These are phyloP conservation scores for Pelusios castaneus DNA, from an alignment of 2,113 vertebrate genomes.

Conservation along the genomic window DNA sequence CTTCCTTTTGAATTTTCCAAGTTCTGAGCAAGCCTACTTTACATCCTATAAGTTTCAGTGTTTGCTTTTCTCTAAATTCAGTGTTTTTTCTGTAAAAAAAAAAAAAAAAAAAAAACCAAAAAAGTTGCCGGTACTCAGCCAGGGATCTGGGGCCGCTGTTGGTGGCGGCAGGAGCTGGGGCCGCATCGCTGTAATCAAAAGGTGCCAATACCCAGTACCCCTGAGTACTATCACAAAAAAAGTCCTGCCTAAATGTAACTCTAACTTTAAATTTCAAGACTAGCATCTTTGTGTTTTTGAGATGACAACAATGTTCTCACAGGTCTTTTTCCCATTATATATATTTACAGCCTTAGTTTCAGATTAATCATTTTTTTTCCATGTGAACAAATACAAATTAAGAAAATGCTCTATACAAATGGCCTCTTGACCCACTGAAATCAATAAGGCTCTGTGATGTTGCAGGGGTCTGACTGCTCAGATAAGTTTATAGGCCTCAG, in stretches of 20 bases:
- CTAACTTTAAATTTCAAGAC: conserved; percentile 5
- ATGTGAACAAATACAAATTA: background rate
- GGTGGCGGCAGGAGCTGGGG: no score
- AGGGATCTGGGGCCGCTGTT: no score
- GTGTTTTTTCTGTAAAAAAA: no score
- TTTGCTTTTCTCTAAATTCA: background rate
- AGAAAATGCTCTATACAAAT: background rate
- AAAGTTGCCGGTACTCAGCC: no score
- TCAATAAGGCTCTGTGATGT: background rate
- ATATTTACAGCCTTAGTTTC: background rate
- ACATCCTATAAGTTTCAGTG: background rate
- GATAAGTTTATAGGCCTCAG: background rate
- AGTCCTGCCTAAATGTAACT: no score
- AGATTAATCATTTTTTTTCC: background rate
- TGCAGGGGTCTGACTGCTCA: background rate
- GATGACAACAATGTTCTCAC: background rate
- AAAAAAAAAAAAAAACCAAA: no score
- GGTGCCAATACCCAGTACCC: no score
- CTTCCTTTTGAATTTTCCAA: background rate
- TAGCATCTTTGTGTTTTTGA: background rate
- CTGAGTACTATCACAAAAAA: no score
- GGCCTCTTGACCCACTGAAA: background rate
- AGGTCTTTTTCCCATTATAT: background rate
- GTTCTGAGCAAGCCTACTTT: background rate
- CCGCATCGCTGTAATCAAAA: no score